These are phyloP conservation scores for Hypanus sabinus DNA, from an alignment of 2,113 vertebrate genomes.

Conservation along the genomic window DNA sequence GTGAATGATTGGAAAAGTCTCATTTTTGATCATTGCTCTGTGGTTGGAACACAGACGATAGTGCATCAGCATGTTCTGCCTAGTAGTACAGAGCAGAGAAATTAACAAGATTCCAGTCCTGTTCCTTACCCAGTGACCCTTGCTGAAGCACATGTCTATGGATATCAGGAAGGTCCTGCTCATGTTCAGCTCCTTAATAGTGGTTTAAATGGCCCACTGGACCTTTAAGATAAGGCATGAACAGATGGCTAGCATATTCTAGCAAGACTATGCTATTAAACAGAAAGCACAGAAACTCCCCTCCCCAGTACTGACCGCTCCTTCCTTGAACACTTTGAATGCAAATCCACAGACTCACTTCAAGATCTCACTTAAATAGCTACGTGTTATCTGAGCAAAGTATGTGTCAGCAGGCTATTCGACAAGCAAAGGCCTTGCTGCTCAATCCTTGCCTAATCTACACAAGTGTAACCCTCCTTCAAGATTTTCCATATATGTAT, in stretches of 20 bases:
- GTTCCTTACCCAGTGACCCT: background rate
- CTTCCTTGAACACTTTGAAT: background rate
- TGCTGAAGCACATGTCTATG: background rate
- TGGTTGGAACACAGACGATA: background rate
- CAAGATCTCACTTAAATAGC: background rate
- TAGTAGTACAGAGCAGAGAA: background rate
- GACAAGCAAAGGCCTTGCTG: background rate
- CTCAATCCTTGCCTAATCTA: background rate
- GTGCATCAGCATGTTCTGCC: background rate
- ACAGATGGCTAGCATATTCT: background rate
- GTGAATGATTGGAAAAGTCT: background rate
- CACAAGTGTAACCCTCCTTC: background rate
- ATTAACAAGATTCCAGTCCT: background rate
- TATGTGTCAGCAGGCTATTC: background rate
- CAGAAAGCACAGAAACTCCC: background rate
- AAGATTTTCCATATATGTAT: background rate
- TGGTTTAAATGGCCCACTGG: background rate
- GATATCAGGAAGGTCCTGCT: background rate
- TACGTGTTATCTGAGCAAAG: background rate
- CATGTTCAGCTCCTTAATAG: background rate
- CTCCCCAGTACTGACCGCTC: background rate
- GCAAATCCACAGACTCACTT: background rate
- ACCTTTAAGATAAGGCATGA: background rate
- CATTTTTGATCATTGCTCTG: background rate
- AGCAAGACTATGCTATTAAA: background rate